Conservation (phyloP, 1,140 invertebrate genomes). For the Berghia stephanieae region DNA sequence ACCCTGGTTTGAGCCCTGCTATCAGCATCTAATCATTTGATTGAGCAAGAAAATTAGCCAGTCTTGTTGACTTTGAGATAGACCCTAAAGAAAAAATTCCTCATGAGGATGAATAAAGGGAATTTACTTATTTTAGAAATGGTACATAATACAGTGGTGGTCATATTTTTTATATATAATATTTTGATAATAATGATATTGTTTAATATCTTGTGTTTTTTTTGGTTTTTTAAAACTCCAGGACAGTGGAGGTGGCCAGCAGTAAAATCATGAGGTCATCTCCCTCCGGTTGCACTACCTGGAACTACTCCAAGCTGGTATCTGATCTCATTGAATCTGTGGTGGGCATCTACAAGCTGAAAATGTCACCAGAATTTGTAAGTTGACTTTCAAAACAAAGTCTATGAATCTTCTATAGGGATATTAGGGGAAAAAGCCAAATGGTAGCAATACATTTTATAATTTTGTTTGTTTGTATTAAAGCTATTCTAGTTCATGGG, state of each 20-base stretch:
- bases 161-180: too few relatives aligned
- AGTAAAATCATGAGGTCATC: constrained; percentile 47
- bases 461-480: not conserved
- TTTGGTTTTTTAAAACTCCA: constrained; percentile 26
- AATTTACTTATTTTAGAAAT: too few relatives aligned
- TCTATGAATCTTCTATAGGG: constrained; percentile 20
- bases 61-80: too few relatives aligned
- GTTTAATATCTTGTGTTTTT: not conserved
- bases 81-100: not conserved
- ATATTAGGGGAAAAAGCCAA: not conserved
- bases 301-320: constrained; percentile 77
- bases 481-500: not conserved
- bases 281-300: constrained; percentile 39
- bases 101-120: too few relatives aligned
- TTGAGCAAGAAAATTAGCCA: too few relatives aligned
- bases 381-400: constrained; percentile 56
- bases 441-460: not conserved
- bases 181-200: not conserved
- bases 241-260: constrained; percentile 56
- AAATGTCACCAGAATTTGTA: constrained; percentile 76
- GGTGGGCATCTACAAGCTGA: constrained; percentile 77
- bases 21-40: too few relatives aligned
- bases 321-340: constrained; percentile 85
- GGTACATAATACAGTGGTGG: too few relatives aligned
- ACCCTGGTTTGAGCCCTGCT: too few relatives aligned